Conservation (phyloP, 2,113 vertebrate species). For the Oenanthe oenanthe region DNA sequence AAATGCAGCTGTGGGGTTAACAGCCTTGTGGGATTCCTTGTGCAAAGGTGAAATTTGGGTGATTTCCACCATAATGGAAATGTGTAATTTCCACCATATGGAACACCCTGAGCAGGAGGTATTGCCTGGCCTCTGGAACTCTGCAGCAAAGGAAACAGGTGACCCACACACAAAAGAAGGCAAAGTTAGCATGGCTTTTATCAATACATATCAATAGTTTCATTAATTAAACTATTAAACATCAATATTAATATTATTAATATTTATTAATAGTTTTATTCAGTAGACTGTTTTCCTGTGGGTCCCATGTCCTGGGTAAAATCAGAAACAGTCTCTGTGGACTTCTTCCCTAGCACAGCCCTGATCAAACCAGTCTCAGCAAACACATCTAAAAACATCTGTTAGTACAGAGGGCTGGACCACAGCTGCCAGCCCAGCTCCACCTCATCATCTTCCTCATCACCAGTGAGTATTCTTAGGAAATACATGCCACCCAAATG, state of each 20-base stretch:
- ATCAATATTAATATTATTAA: not conserved
- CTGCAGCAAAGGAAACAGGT: not conserved
- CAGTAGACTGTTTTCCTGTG: not conserved
- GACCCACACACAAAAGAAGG: not conserved
- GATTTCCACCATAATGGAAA: too few relatives aligned
- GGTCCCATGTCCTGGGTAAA: not conserved
- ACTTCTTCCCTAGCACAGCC: not conserved
- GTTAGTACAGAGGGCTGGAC: not conserved
- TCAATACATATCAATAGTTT: not conserved
- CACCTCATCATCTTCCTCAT: not conserved
- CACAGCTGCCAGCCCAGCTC: not conserved
- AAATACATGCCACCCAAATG: not conserved
- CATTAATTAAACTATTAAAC: not conserved
- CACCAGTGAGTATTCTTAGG: not conserved
- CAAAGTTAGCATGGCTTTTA: not conserved
- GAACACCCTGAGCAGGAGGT: not conserved
- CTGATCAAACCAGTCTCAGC: not conserved
- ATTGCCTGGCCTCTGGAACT: not conserved
- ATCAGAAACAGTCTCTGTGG: not conserved
- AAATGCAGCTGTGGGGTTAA: not conserved
- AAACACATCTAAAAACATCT: not conserved
- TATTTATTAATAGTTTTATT: too few relatives aligned
- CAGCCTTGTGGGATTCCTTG: not conserved
- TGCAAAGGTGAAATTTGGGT: not conserved
- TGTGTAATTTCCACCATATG: not conserved